These are phyloP conservation scores for Sialia sialis DNA, from an alignment of 2,113 vertebrate species.

Conservation along the genomic window DNA sequence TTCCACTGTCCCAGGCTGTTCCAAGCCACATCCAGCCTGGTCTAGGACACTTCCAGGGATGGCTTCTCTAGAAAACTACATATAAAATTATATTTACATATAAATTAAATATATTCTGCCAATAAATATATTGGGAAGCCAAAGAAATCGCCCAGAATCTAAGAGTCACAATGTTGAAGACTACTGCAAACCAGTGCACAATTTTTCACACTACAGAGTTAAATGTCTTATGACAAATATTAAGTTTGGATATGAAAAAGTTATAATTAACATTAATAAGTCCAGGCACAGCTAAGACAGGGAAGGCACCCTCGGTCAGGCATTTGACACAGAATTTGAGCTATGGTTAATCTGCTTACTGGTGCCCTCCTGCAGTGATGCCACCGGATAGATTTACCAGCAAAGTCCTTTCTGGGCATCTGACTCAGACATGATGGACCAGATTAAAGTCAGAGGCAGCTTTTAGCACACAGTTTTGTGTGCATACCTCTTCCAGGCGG, in stretches of 20 bases:
- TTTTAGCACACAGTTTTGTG: background rate
- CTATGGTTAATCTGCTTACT: slow-evolving; percentile 33
- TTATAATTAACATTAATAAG: background rate
- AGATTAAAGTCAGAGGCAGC: slow-evolving; percentile 41
- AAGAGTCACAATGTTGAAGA: background rate
- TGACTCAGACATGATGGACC: slow-evolving; percentile 46
- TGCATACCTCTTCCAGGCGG: background rate
- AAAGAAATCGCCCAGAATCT: background rate
- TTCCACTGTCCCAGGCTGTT: background rate
- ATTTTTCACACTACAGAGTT: background rate
- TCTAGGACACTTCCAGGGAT: background rate
- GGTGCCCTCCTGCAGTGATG: background rate
- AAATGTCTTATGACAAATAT: background rate
- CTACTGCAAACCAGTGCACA: background rate
- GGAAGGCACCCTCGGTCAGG: background rate
- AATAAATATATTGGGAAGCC: background rate
- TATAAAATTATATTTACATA: too few species aligned
- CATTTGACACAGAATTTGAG: background rate
- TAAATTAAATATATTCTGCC: background rate
- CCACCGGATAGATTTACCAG: slow-evolving; percentile 21
- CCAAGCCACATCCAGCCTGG: background rate
- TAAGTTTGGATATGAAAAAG: background rate
- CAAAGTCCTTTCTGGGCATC: slow-evolving; percentile 48
- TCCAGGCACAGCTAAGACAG: background rate
- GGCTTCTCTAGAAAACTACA: background rate